Conservation (phyloP, 2,113 vertebrate species). For the Cinclus mexicanus region DNA sequence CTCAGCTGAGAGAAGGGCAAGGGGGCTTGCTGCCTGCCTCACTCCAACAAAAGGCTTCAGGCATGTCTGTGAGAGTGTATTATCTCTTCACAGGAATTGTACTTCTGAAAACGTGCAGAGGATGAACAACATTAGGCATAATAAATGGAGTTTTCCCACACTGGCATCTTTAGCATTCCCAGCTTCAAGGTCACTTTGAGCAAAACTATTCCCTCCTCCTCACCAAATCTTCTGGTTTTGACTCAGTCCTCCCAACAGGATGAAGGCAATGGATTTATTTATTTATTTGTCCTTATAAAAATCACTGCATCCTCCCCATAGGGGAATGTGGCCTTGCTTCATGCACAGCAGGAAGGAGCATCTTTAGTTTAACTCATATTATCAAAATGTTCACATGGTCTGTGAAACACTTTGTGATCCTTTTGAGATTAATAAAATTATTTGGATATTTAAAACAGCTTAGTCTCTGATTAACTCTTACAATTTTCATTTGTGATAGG, state of each 20-base stretch:
- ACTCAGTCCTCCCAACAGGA: not conserved
- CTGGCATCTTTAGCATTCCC: not conserved
- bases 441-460: not conserved
- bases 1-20: not conserved
- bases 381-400: not conserved
- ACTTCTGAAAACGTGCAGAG: not conserved
- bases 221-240: not conserved
- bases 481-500: constrained; percentile 63
- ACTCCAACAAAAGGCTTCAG: not conserved
- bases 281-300: not conserved
- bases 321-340: not conserved
- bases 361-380: not conserved
- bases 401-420: not conserved
- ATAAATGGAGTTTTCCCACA: not conserved
- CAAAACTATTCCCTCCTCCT: not conserved
- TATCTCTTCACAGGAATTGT: not conserved
- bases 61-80: not conserved
- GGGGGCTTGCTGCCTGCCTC: not conserved
- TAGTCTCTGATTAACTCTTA: not conserved
- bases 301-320: not conserved
- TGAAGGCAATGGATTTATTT: not conserved
- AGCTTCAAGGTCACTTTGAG: not conserved
- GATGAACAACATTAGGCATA: not conserved
- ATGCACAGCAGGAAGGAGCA: not conserved
- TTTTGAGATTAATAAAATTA: not conserved